Conservation (phyloP, 2,888 invertebrate genomes). For the Brenthis daphne region DNA sequence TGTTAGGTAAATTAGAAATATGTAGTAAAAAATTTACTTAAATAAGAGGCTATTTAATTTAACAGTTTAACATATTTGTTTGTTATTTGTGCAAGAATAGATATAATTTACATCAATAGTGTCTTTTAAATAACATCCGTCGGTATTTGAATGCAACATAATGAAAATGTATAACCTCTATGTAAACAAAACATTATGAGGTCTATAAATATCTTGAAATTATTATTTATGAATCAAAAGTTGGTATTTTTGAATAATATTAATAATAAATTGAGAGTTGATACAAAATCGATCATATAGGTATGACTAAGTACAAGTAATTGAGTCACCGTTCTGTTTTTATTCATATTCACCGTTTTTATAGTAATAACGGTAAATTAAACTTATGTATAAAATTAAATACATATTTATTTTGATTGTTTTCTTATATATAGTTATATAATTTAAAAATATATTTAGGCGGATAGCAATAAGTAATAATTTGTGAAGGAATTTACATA, state of each 20-base stretch:
- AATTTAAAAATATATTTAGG: no score
- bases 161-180: neutral
- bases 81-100: neutral
- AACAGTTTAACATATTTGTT: no score
- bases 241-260: conserved; percentile 7
- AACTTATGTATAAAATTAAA: no score
- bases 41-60: no score
- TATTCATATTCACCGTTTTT: neutral
- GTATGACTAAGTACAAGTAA: neutral
- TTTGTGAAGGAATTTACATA: no score
- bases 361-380: neutral
- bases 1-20: no score
- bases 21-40: no score
- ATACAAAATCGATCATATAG: neutral
- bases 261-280: neutral
- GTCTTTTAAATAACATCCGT: neutral
- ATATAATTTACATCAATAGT: neutral
- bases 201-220: neutral
- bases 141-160: neutral
- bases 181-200: neutral
- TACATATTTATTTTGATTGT: no score
- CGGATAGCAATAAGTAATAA: no score
- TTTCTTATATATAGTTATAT: no score
- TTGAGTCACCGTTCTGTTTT: neutral
- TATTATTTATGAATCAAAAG: neutral